Evolutionary conservation across 2,888 invertebrate genomes (phyloP), one percentile per base, ranked within the genome.

Genomic region (Callimorpha dominula): DNA sequence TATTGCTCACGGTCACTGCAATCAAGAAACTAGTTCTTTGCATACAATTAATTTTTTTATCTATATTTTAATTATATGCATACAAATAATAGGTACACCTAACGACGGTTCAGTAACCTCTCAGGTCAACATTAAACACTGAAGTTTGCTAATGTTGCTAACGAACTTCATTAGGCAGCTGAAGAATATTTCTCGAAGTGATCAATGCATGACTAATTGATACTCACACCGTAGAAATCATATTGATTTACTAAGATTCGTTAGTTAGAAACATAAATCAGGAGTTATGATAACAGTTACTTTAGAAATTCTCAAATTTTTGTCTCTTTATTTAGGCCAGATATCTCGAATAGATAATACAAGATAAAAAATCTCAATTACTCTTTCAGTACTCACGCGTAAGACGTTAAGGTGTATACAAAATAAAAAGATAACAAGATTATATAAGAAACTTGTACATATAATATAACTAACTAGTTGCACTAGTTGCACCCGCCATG

Each of bases 61-160:
- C 20, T 31, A 60, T 14, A 60, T 31, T 7, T 12, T 12, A n/a
- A 60, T 2, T 31, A 31, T 11, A 60, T 31, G 1, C 20, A 12
- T 5, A 57, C 9, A 20, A 20, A 9, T 17, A 4, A 50, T 0
- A 1, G 9, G 40, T 54, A 43, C 42, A 67, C 14, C 14, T 6
- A 52, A 17, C 17, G 15, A 68, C 15, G 60, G 31, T 57, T 14
- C 43, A 14, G 63, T 70, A 46, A 49, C 49, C 68, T 31, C 50
- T 68, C 60, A 31, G 31, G 43, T 68, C 20, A 60, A 57, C 46
- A 46, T 17, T 46, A 68, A 54, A 68, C 54, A 43, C 4, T 43
- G 54, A 68, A 15, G 20, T 60, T 46, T 49, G 46, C 46, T 68
- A 68, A 68, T 17, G 31, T 17, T 57, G 68, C 60, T 68, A 68